phyloP scores from a whole-genome alignment of 1,140 invertebrate genomes.

The Anastrepha obliqua region DNA sequence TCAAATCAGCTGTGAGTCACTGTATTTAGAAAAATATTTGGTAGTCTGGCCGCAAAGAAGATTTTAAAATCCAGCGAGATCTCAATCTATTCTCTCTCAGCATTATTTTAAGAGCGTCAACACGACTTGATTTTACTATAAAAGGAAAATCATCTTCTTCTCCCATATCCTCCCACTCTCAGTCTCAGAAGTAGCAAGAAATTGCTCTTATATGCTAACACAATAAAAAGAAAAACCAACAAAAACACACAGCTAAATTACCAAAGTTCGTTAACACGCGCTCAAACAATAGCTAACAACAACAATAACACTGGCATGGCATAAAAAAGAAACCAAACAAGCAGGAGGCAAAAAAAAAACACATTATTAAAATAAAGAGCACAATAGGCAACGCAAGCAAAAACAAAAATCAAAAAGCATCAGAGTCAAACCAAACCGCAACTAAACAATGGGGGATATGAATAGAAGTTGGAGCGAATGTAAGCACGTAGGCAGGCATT shows the following conservation, averaged over 20 bases:
- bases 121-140: neutral
- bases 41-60: too few relatives aligned
- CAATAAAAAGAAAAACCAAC: neutral
- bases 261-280: conserved; percentile 47
- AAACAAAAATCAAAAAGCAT: neutral
- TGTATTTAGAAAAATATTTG: too few relatives aligned
- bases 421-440: neutral
- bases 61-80: neutral
- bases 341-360: neutral
- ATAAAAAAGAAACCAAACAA: neutral
- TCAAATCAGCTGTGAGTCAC: too few relatives aligned
- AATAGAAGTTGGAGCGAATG: conserved; percentile 7
- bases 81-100: neutral
- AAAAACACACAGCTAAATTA: neutral
- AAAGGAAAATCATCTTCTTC: neutral
- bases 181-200: neutral
- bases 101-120: neutral
- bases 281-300: conserved; percentile 37
- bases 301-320: neutral
- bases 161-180: neutral
- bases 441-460: neutral
- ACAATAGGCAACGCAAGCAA: neutral
- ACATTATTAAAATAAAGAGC: neutral
- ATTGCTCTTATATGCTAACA: neutral
- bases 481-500: neutral